These are phyloP conservation scores for Branchellion lobata DNA, from an alignment of 2,888 invertebrate species.

Conservation along the genomic window DNA sequence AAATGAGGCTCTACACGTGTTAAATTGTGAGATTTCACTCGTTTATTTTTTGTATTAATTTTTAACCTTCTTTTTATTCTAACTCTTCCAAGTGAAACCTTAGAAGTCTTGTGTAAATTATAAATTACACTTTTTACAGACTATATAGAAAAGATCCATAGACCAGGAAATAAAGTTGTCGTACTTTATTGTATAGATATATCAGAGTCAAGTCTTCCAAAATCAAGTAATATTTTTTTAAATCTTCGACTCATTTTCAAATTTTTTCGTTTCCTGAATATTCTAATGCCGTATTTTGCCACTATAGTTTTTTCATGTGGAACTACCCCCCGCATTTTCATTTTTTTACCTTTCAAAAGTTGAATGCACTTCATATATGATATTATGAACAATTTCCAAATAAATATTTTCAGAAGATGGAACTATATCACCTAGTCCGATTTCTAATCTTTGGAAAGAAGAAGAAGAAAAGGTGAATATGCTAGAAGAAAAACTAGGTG, in stretches of 20 bases:
- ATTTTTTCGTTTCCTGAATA: background rate
- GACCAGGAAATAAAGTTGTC: slow-evolving; percentile 52
- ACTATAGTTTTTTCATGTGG: background rate
- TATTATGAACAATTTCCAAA: background rate
- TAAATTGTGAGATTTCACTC: slow-evolving; percentile 9
- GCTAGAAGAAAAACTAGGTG: slow-evolving; percentile 51
- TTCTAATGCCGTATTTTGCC: too few species aligned
- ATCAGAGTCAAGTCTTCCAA: slow-evolving; percentile 48
- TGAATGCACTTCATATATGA: too few species aligned
- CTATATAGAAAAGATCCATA: slow-evolving; percentile 52
- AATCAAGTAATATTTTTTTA: slow-evolving; percentile 50
- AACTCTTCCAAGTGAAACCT: too few species aligned
- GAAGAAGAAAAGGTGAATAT: slow-evolving; percentile 51
- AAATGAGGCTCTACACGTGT: slow-evolving; percentile 2
- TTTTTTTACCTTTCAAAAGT: background rate
- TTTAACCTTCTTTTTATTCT: too few species aligned
- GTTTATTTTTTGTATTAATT: too few species aligned
- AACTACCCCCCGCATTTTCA: too few species aligned
- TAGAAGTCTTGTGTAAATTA: too few species aligned
- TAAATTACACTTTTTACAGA: slow-evolving; percentile 50
- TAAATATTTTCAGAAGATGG: slow-evolving; percentile 49
- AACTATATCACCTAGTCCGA: slow-evolving; percentile 53
- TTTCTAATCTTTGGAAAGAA: slow-evolving; percentile 53
- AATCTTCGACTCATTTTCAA: too few species aligned
- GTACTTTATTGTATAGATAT: slow-evolving; percentile 53